A percentile compares a stretch with the other conserved stretches of the same genome.
Evolutionary conservation across 2,797 vertebrate species (phyloP).

Genomic region (Cirrhinus mrigala): DNA sequence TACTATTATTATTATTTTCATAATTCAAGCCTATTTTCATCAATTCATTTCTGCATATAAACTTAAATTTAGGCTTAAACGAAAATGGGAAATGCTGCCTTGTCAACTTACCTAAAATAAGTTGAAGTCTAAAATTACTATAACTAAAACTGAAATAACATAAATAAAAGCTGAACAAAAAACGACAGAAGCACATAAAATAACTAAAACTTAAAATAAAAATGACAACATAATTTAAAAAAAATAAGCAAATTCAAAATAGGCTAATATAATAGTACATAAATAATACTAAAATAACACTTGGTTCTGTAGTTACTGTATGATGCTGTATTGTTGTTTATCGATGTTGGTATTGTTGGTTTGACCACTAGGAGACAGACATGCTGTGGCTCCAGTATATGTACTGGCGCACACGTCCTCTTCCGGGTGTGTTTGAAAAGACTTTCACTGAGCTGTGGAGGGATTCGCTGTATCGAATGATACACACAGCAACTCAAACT

Average conservation of each 20-base stretch:
- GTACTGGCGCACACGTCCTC: conserved; percentile 44
- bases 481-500: conserved; percentile 16
- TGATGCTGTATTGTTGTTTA: not conserved
- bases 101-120: not conserved
- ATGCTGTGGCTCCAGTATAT: not conserved
- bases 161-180: not conserved
- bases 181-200: not conserved
- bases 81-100: not conserved
- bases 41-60: not conserved
- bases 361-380: conserved; percentile 48
- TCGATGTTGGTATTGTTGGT: conserved; percentile 10
- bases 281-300: not conserved
- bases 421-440: conserved; percentile 56
- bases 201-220: not conserved
- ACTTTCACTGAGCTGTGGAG: conserved; percentile 37
- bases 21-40: not conserved
- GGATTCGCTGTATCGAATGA: conserved; percentile 32
- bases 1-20: not conserved
- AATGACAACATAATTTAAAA: not conserved
- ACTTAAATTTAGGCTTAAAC: not conserved
- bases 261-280: not conserved
- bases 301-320: not conserved
- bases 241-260: not conserved
- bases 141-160: not conserved
- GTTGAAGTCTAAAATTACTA: not conserved